Base-by-base conservation (phyloP, 1,140 invertebrate genomes). In the Papilio helenus region DNA sequence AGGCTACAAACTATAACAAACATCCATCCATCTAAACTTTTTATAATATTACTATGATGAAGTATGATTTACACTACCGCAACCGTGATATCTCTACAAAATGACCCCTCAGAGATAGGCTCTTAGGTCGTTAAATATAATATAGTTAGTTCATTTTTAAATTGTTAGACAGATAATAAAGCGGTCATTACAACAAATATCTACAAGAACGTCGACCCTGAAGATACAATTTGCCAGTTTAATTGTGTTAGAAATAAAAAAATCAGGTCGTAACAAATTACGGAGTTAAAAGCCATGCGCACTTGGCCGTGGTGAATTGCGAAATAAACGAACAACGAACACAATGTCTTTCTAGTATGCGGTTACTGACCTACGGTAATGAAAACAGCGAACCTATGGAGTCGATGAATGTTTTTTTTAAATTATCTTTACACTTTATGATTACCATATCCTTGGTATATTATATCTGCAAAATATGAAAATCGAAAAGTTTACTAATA, bases 311-410 rank as follows among this genome's bases (percentile, higher is more conserved):
- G 23, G 61, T 29, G 26, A 14, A 26, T 72, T 44, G 68, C 72
- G 79, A 72, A 79, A 79, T 61, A 34, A 72, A 39, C 7, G 34
- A 8, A 4, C 34, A 29, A 51, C 3, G 39, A 39, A 7, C 51
- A 65, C 61, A 73, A 55, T 65, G 72, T 77, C 58, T 76, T 68
- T 80, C 79, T 79, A 42, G 78, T 81, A 81, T 18, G 79, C 81
- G 83, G 83, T 84, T 84, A 84, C 83, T 84, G 83, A 84, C 83
- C 83, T 82, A 84, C 39, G 65, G 34, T 74, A 81, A 82, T 18
- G 18, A 29, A 68, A 16, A 79, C 58, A 76, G n/a, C 29, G 61
- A 44, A 46, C 49, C 14, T 44, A n/a, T 76, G 46, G 81, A 82
- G 81, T 76, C 23, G 77, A 23, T 16, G 34, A n/a, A 29, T n/a